Base-by-base conservation (phyloP, 2,888 invertebrate species). In the Chrysolina oricalcia region DNA sequence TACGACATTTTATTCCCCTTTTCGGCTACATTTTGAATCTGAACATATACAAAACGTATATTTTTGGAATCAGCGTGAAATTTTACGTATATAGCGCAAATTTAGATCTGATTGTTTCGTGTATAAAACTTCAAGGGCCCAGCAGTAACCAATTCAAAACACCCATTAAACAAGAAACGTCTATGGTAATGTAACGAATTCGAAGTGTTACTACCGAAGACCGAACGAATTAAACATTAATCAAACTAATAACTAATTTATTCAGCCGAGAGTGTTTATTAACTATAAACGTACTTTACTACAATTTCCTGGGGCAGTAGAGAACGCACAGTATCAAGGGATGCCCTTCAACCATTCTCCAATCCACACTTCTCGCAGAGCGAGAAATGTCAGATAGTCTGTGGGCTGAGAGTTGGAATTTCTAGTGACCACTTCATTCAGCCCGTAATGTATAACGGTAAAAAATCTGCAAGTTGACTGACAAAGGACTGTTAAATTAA, bases 171-270 rank as follows among this genome's bases (percentile, higher is more conserved):
- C 46, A 27, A 68, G 68, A 68, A 68, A 50, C 23, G 17, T 64
- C 43, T 27, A 53, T 19, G 19, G 53, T 10, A 19, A 68, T 53
- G 53, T 35, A 68, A 68, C 68, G 50, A 53, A 53, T 40, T 48
- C 13, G 11, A 68, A 53, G 53, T 68, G 68, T 68, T 53, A 68
- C 27, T 53, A 53, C 68, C 68, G 40, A 68, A 68, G 53, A 68
- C 56, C 19, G 8, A 40, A 53, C 68, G 68, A 53, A 76, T 76
- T 66, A 70, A 76, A 73, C 76, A 76, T 76, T 76, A 70, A 76
- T 76, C 76, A 76, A 76, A 76, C 73, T 67, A 69, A 76, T 73
- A 76, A 70, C 73, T 70, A 76, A 76, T 76, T 76, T 76, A 67
- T 65, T 70, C 70, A 59, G 35, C 35, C 73, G 48, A 66, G 62